phyloP scores from a whole-genome alignment of 1,140 invertebrate species.

The Drosophila baimaii region DNA sequence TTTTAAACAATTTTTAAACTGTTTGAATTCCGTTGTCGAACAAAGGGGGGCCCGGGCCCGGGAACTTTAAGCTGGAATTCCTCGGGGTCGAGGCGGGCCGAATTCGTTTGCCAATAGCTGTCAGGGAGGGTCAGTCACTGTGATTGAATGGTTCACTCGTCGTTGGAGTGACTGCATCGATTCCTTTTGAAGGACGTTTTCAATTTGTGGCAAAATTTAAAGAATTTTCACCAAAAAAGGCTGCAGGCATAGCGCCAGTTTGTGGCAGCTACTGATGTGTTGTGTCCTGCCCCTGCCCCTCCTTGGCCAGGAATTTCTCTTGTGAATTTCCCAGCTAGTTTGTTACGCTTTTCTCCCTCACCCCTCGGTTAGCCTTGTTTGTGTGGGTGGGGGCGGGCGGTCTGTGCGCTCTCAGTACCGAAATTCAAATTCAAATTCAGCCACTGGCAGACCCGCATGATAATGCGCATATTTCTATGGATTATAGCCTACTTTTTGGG shows the following conservation, averaged over 20 bases:
- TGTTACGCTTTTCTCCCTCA: slow-evolving; percentile 34
- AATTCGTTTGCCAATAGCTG: slow-evolving; percentile 17
- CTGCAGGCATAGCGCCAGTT: slow-evolving; percentile 35
- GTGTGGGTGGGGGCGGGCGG: too few species aligned
- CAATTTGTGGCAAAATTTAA: slow-evolving; percentile 64
- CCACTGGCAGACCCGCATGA: slow-evolving; percentile 58
- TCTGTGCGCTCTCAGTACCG: slow-evolving; percentile 1
- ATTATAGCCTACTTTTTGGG: slow-evolving; percentile 75
- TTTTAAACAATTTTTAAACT: slow-evolving; percentile 48
- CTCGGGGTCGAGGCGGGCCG: not conserved
- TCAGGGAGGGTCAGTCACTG: slow-evolving; percentile 28
- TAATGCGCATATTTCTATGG: slow-evolving; percentile 74
- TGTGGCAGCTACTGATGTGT: slow-evolving; percentile 41
- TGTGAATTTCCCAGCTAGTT: slow-evolving; percentile 70
- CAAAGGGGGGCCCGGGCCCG: not conserved
- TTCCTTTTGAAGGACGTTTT: slow-evolving; percentile 47
- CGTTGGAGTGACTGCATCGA: slow-evolving; percentile 45
- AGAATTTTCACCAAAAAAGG: slow-evolving; percentile 50
- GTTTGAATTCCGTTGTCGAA: slow-evolving; percentile 14
- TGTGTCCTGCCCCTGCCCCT: slow-evolving; percentile 32
- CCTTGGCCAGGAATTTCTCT: slow-evolving; percentile 52
- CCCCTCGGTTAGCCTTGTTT: too few species aligned
- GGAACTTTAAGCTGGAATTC: slow-evolving; percentile 24
- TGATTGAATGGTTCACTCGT: slow-evolving; percentile 44
- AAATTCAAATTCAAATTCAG: slow-evolving; percentile 54